phyloP scores from a whole-genome alignment of 2,797 vertebrate species.

The Benthosema pterotum region DNA sequence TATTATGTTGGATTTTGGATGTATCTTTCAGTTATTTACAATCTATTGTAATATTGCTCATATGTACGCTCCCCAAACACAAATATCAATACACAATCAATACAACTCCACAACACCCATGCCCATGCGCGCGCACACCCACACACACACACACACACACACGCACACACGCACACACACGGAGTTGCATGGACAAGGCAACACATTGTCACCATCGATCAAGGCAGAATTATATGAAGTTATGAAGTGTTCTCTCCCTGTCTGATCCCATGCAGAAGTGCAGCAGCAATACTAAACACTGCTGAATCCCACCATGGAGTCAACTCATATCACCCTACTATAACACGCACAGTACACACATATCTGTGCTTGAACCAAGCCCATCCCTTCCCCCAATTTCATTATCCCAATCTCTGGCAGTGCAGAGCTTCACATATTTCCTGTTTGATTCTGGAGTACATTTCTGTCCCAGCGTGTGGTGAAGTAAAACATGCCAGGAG shows the following conservation, averaged over 20 bases:
- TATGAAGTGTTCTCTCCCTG: constrained; percentile 28
- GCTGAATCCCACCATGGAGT: constrained; percentile 15
- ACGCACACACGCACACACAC: constrained; percentile 21
- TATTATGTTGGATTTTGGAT: neutral
- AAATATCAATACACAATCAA: too few relatives aligned
- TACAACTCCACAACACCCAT: too few relatives aligned
- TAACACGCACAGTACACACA: neutral
- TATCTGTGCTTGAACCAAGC: neutral
- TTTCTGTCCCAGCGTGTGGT: constrained; percentile 61
- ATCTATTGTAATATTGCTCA: too few relatives aligned
- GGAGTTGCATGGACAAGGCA: constrained; percentile 53
- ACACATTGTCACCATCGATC: constrained; percentile 53
- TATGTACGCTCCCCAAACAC: too few relatives aligned
- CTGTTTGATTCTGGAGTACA: constrained; percentile 54
- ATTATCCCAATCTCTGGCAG: constrained; percentile 11
- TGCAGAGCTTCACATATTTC: constrained; percentile 57
- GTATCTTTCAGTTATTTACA: constrained; percentile 19
- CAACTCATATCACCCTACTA: constrained; percentile 12
- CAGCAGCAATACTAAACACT: constrained; percentile 20
- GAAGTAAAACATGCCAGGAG: constrained; percentile 61
- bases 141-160: neutral
- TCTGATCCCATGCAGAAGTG: constrained; percentile 9
- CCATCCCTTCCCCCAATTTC: neutral
- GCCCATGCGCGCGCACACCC: too few relatives aligned
- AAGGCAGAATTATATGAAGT: constrained; percentile 49